Base-by-base conservation (phyloP, 2,113 vertebrate genomes). In the Vulpes lagopus region DNA sequence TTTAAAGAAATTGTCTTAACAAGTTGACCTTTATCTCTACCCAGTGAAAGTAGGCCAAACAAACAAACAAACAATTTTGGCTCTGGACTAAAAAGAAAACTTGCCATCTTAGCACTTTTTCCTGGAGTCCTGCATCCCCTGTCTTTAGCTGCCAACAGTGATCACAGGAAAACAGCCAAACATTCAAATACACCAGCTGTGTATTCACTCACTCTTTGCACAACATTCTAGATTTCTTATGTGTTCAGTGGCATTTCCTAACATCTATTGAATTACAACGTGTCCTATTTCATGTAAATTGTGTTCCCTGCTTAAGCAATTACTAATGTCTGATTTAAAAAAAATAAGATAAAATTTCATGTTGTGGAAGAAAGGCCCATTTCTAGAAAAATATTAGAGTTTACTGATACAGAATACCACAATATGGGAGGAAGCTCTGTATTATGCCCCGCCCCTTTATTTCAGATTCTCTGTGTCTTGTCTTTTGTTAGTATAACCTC, bases 71-170 rank as follows among this genome's bases (percentile, higher is more conserved):
- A 91, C 30, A 23, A 53, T 71, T 92, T 96, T 51, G 57, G 27
- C 87, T 71, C 97, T 87, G 55, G 62, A 85, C 59, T 79, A 32
- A 93, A 96, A 96, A 83, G 8, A 78, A 62, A 87, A 96, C 81
- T 81, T 91, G 90, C 35, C 14, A 1, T 73, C 30, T 82, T 60
- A 90, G 69, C 60, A 73, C 69, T 92, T 64, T 90, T 90, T 88
- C 7, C 17, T 38, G 53, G 55, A 93, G 55, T 38, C 30, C n/a
- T n/a, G 62, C 12, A 22, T 35, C 20, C 9, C 43, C 65, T 71
- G 19, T 53, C 60, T 94, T 59, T 55, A 43, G 51, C 57, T 94
- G 89, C 82, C 90, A 93, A 11, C 59, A 64, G 76, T 25, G 23
- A 93, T 38, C 49, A 85, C 71, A 95, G 95, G 71, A 57, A 91